Base-by-base conservation (phyloP, 2,888 invertebrate species). In the Steromphala cineraria region DNA sequence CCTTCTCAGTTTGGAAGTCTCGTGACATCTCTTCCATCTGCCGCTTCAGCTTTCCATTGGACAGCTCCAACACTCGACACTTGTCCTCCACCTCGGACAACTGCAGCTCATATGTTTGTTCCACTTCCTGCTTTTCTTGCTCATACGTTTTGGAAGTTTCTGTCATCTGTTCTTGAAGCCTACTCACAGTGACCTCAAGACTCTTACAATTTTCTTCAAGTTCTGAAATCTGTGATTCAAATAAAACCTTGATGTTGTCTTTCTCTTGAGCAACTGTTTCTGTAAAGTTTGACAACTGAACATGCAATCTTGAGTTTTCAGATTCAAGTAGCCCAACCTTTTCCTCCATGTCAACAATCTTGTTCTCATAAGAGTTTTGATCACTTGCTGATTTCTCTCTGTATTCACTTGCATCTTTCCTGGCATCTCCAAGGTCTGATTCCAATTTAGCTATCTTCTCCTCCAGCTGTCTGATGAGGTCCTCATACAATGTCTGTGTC, bases 401-500 rank as follows among this genome's bases (percentile, higher is more conserved):
- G 62, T 21, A 52, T 24, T 62, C 76, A 13, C 31, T 56, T 13
- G 81, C 19, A 0, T 80, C 80, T 17, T 78, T 84, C 62, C 78
- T 82, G 3, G 83, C 67, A 17, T 52, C 62, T 15, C 78, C 78
- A 15, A 79, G 36, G 28, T 84, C 82, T 36, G 75, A 55, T 24
- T 82, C 81, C 28, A 53, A 31, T 1, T 31, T 52, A 8, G 78
- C 75, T 13, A 84, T 75, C 36, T 82, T 84, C 24, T 85, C 83
- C 46, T 84, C 84, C 52, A 83, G 17, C 53, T 81, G 80, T 7
- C 75, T 31, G 36, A 86, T 46, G 62, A 84, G 83, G 19, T 82
- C 82, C 55, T 87, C 87, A 83, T 86, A 87, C 75, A 87, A 84
- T 15, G 80, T 78, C 17, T 82, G 81, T 28, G 86, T 46, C 78